Percentiles rank a stretch among this genome's conserved stretches.
Conservation (phyloP, 2,888 invertebrate species). For the Bimastos eiseni region DNA sequence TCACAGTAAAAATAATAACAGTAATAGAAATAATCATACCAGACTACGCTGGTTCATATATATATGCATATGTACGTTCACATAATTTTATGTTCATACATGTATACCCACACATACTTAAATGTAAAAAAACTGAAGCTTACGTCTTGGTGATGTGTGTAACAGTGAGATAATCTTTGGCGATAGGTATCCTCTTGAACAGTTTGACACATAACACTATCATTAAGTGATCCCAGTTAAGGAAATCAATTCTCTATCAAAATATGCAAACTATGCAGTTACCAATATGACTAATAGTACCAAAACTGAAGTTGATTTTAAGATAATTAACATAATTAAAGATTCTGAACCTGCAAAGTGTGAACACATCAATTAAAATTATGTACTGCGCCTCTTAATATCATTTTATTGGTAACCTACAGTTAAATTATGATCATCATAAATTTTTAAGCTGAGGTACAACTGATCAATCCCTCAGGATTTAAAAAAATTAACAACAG, state of each 20-base stretch:
- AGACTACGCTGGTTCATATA: neutral
- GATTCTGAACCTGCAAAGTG: neutral
- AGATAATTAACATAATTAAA: neutral
- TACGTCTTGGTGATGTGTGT: conserved; percentile 24
- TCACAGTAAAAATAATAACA: no score
- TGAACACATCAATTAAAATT: neutral
- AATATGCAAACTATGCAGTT: neutral
- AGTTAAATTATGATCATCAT: no score
- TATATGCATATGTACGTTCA: neutral
- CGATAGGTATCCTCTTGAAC: conserved; percentile 16
- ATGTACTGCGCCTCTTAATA: neutral
- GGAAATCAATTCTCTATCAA: neutral
- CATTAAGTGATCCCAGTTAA: conserved; percentile 25
- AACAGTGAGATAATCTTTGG: neutral
- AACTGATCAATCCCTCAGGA: no score
- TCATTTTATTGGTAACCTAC: neutral
- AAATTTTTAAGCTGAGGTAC: no score
- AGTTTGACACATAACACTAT: conserved; percentile 26
- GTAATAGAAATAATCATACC: no score
- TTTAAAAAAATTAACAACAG: no score
- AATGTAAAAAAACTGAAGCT: neutral
- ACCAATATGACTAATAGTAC: neutral
- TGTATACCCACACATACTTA: neutral
- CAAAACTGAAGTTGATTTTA: neutral
- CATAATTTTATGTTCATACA: no score